Evolutionary conservation across 1,140 invertebrate species (phyloP), one percentile per base, ranked within the genome.

Genomic region (Cheumatopsyche charites): DNA sequence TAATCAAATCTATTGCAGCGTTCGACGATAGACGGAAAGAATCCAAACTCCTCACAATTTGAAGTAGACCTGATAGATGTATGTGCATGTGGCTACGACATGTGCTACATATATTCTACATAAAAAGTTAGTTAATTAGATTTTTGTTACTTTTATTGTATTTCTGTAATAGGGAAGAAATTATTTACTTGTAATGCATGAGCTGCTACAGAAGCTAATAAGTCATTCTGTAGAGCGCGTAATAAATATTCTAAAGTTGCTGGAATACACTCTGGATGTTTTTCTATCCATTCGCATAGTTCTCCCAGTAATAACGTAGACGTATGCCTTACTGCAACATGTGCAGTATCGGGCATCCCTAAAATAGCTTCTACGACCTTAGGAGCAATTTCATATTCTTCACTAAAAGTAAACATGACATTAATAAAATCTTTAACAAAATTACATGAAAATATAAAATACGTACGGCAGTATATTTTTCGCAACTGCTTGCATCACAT

Each of bases 401-500:
- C 91, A 26, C 95, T 98, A 81, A 75, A 85, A 85, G 62, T 17
- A 13, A 43, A 70, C 0, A 43, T 61, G 36, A 17, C 9, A 63
- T 17, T 55, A 9, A 62, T 11, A 62, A 58, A 70, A 69, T 69
- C 5, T n/a, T 2, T 25, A 29, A 55, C 62, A n/a, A n/a, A 7
- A 62, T 15, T 43, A 52, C 4, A 1, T 25, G 13, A 55, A 11
- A 36, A 21, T n/a, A 9, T 58, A 26, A 19, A 58, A 21, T 23
- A 91, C 94, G 91, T 86, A 98, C 96, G 95, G 95, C 77, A 97
- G 80, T 79, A 98, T 93, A 83, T 97, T 97, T 85, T 96, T 97
- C 1, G 95, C 95, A 0, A 98, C 93, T 69, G 95, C 90, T 79
- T 95, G 91, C 94, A 99, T 98, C 6, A 99, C 89, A 83, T 96